Base-by-base conservation (phyloP, 2,113 vertebrate genomes). In the Natator depressus region DNA sequence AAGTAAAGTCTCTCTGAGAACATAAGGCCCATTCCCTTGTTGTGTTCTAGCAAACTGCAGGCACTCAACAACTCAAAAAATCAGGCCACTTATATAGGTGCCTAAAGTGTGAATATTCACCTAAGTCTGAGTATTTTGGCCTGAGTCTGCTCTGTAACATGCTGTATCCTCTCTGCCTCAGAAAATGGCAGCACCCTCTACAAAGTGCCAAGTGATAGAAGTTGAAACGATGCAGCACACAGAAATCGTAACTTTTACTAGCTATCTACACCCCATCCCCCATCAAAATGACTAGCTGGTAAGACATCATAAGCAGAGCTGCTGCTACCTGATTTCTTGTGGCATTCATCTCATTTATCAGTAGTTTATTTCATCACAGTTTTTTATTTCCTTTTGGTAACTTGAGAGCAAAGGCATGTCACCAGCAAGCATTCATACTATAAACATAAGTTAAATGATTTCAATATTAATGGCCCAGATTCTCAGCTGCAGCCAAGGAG, bases 391-490 rank as follows among this genome's bases (percentile, higher is more conserved):
- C 80, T 94, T 94, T 88, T 93, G 83, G 93, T 78, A 97, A 94
- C 90, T 89, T 82, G 80, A 51, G 38, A 96, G 49, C 46, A 91
- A 89, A 91, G 80, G 62, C 80, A 90, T 92, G 91, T 57, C 59
- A 84, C 55, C 62, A 93, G 89, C 85, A 93, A 94, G 88, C 90
- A 96, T 50, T 96, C 87, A 80, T 88, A 94, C 95, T 50, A 65
- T 27, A 91, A 96, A 81, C 94, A 88, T 95, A 95, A 95, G 90
- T 96, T 86, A 95, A 95, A 94, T 35, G 89, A 59, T 78, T 94
- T 78, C 94, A 78, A 95, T 96, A 87, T 95, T 96, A 97, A 96
- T 84, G 93, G 94, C 82, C 49, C 95, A 94, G 80, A 93, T 69
- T 91, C 55, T 86, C 93, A 91, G 87, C 46, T 89, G 87, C 84